Base-by-base conservation (phyloP, 2,797 vertebrate genomes). In the Pteronotus mesoamericanus region DNA sequence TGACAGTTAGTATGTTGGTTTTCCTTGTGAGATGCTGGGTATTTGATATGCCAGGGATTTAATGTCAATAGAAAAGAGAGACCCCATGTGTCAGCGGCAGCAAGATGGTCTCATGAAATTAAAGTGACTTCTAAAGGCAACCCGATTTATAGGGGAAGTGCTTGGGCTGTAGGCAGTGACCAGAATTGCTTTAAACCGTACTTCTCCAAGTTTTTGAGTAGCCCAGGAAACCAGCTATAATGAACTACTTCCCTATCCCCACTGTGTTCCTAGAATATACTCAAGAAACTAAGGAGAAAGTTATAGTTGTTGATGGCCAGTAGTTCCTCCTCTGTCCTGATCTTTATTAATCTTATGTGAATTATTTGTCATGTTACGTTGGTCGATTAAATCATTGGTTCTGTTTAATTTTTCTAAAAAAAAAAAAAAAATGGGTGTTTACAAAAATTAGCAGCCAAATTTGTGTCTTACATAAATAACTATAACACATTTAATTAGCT, bases 11-110 rank as follows among this genome's bases (percentile, higher is more conserved):
- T 72, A 19, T 68, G 53, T 44, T 89, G 89, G 48, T 78, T 94
- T 97, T 94, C 93, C 95, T 94, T 83, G 77, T 94, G 86, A 96
- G 94, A 85, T 80, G 77, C 77, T 53, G 72, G 57, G 37, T 88
- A 59, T 95, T 90, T 89, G 83, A 84, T 90, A 90, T 57, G 66
- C 89, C 72, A 72, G 93, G 77, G 77, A 83, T 92, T 85, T 91
- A 68, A 64, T 86, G 61, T 94, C 78, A 66, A 0, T 22, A 29
- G n/a, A 74, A 77, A 89, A 85, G 48, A 93, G 12, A 79, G n/a
- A 48, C 24, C 46, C 51, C 75, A 71, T 32, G 44, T 78, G 46
- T 69, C 15, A 1, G 48, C 46, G 91, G 16, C 44, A n/a, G 66
- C 37, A 48, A 92, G 46, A 61, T 37, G 12, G 57, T 78, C 68